These are phyloP conservation scores for Ophion costatus DNA, from an alignment of 2,888 invertebrate species.

Conservation along the genomic window DNA sequence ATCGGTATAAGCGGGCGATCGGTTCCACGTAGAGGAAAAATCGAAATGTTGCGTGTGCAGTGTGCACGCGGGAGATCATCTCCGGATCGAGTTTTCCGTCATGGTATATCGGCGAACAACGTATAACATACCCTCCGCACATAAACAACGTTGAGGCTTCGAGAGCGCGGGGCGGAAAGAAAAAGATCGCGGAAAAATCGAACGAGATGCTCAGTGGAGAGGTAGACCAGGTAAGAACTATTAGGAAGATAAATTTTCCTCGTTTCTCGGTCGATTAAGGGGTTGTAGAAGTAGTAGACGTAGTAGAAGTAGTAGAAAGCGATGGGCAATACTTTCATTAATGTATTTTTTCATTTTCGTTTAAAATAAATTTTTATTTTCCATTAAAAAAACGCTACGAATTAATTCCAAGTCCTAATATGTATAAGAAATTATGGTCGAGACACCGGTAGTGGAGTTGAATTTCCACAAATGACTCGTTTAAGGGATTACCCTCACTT, in stretches of 20 bases:
- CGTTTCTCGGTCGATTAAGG: slow-evolving; percentile 12
- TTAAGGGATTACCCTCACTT: too few species aligned
- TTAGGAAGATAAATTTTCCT: slow-evolving; percentile 56
- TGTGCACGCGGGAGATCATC: slow-evolving; percentile 16
- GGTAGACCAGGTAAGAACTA: slow-evolving; percentile 29
- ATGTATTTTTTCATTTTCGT: too few species aligned
- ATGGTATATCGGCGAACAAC: not conserved
- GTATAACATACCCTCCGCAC: not conserved
- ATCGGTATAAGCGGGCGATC: slow-evolving; percentile 63
- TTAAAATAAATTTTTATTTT: too few species aligned
- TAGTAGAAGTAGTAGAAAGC: too few species aligned
- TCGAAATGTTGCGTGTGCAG: slow-evolving; percentile 5
- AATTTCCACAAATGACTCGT: too few species aligned
- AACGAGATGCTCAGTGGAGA: slow-evolving; percentile 36
- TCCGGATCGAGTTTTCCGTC: slow-evolving; percentile 38
- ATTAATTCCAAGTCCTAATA: too few species aligned
- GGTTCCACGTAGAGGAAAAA: slow-evolving; percentile 35
- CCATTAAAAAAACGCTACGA: too few species aligned
- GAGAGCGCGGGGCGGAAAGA: not conserved
- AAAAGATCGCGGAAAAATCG: slow-evolving; percentile 17
- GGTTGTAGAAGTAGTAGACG: too few species aligned
- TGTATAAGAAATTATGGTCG: too few species aligned
- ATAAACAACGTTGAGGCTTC: not conserved
- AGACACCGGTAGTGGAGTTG: too few species aligned
- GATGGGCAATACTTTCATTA: too few species aligned